Evolutionary conservation across 2,113 vertebrate genomes (phyloP), one percentile per base, ranked within the genome.

Genomic region (Heterotis niloticus): DNA sequence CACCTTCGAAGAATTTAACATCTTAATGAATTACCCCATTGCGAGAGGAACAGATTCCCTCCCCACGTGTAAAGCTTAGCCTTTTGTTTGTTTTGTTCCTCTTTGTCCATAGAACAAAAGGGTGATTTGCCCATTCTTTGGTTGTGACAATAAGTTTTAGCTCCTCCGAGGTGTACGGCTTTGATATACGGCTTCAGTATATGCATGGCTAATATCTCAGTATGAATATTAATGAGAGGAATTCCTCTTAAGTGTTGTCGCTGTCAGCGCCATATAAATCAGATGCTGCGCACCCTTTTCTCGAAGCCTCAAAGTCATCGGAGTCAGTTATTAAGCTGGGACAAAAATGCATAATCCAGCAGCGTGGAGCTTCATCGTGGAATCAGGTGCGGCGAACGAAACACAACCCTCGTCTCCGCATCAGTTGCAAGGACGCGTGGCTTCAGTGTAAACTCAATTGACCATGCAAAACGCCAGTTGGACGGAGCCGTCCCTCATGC

Each of bases 21-120:
- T 88, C 79, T 88, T 90, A 89, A 92, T 92, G 90, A 92, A 92
- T 90, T 87, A 84, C 84, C 84, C 83, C 86, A 85, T 81, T 82
- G 84, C 78, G 84, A 86, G 88, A 91, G 85, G 87, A 87, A 90
- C 84, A 82, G 86, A 86, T 83, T 88, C 81, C 80, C 84, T 82
- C 83, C 80, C 81, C 67, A 44, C 26, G 80, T 87, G 83, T 91
- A 88, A 92, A 89, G 88, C 90, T 90, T 82, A 69, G 34, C 34
- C 7, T 14, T 62, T 17, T 4, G 13, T 62, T 62, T 62, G 1
- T 62, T 17, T 17, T 17, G 18, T 62, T 13, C 60, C 7, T 13
- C 20, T 62, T 62, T 62, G 60, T 62, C 60, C 4, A 4, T 62
- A 17, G 60, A 44, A 44, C 34, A 44, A 44, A 44, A 44, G 34